Base-by-base conservation (phyloP, 1,140 invertebrate species). In the Hestina assimilis region DNA sequence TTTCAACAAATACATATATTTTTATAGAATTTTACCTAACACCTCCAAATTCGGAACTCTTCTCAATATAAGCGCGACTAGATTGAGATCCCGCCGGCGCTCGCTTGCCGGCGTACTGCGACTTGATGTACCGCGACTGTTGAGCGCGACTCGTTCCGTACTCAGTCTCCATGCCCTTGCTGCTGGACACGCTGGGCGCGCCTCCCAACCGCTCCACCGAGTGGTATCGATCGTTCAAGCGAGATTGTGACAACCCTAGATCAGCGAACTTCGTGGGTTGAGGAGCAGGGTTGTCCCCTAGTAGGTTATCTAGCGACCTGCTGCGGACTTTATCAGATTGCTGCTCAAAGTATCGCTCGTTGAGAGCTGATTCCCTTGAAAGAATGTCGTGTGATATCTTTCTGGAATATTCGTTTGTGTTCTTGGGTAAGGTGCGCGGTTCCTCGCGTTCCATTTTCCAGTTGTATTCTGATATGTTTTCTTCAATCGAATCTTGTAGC, bases 321-420 rank as follows among this genome's bases (percentile, higher is more conserved):
- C 95, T 96, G 4, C 95, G 90, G 20, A 92, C 91, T 83, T 95
- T 95, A 54, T 95, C 93, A 5, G 90, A 90, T 33, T 69, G 76
- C 45, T 93, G 92, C 46, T 96, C 95, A 66, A 97, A 97, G 80
- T 97, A 97, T 61, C 96, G 89, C 58, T 96, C 95, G 75, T 97
- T 97, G 1, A 97, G 81, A 0, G 95, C 96, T 0, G 95, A 96
- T 69, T 95, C 95, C 35, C 95, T 88, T 0, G 96, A 97, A 0
- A 97, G 85, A 17, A 93, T 90, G 64, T 95, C 94, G 65, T 94
- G 92, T 0, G 94, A 95, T 50, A 92, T 91, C 64, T 95, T 94
- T 63, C 94, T 90, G 29, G 82, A 85, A 59, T 87, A 89, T 54
- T 89, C 85, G 45, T 69, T 79, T 15, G 65, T 62, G 46, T 41